Base-by-base conservation (phyloP, 2,113 vertebrate genomes). In the Lagopus muta region DNA sequence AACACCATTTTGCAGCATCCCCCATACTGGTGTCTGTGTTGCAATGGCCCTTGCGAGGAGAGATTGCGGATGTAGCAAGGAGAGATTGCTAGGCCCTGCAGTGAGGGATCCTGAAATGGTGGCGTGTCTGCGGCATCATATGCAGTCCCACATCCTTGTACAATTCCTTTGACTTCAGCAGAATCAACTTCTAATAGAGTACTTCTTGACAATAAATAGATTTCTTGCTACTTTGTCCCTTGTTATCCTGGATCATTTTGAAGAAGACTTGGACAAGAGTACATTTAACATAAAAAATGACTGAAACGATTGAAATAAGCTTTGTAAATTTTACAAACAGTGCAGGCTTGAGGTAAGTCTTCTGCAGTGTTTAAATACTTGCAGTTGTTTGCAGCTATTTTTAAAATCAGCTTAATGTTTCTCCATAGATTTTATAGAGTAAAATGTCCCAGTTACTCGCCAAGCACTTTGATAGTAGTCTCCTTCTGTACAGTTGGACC, bases 391-490 rank as follows among this genome's bases (percentile, higher is more conserved):
- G 86, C 77, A 75, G 30, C 12, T 82, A 76, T 15, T 94, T 96
- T 97, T 75, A 76, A 95, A 93, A 69, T 92, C 64, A 88, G 15
- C 24, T 75, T 90, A 77, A 79, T 86, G 62, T 36, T 76, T 95
- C 52, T 91, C 81, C 38, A 85, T 66, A 66, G 47, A 27, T 94
- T 89, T 86, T 95, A 82, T 73, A 76, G 55, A 94, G 9, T 65
- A 91, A 82, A 78, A 86, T 92, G 80, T 89, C 30, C 48, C 52
- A 47, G 65, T 72, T 84, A 64, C 93, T 90, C 96, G 67, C 67
- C 62, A 92, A 75, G 45, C n/a, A 90, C 95, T 96, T 96, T 96
- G 91, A 81, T 55, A 90, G 64, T 36, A 88, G 70, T 94, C 97
- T 97, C 71, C 57, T 78, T 94, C 74, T 95, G 73, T 95, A 74